Evolutionary conservation across 2,113 vertebrate species (phyloP).

Genomic region (Pollachius pollachius): DNA sequence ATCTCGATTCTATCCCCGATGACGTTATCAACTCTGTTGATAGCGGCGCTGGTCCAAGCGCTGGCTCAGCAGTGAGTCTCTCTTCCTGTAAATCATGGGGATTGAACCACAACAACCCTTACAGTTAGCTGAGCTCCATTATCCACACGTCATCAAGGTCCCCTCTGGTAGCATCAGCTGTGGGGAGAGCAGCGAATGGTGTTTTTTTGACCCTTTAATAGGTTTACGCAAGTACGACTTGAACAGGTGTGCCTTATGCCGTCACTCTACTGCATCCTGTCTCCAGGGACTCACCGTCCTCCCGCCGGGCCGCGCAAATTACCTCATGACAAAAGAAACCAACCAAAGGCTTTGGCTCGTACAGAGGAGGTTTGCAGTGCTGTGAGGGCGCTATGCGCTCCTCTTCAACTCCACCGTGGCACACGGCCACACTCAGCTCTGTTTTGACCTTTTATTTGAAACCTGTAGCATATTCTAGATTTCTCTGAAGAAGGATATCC

Average conservation of each 20-base stretch:
- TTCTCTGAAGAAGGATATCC: slow-evolving; percentile 71
- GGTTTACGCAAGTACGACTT: slow-evolving; percentile 70
- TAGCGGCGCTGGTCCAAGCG: too few relatives aligned
- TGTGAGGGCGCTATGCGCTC: slow-evolving; percentile 68
- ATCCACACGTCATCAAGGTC: too few relatives aligned
- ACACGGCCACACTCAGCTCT: slow-evolving; percentile 65
- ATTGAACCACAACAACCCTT: too few relatives aligned
- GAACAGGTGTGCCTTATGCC: slow-evolving; percentile 65
- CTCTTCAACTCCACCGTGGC: slow-evolving; percentile 65
- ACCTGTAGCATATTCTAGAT: slow-evolving; percentile 69
- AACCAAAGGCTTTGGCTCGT: slow-evolving; percentile 14
- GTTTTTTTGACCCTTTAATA: slow-evolving; percentile 41
- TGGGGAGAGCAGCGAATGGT: slow-evolving; percentile 75
- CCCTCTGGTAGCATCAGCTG: slow-evolving; percentile 58
- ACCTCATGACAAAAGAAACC: slow-evolving; percentile 30
- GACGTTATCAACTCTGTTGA: too few relatives aligned
- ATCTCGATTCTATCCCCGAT: too few relatives aligned
- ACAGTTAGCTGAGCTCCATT: too few relatives aligned
- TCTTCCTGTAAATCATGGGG: too few relatives aligned
- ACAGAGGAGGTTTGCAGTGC: slow-evolving; percentile 52
- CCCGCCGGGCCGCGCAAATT: slow-evolving; percentile 35
- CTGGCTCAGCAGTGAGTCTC: too few relatives aligned
- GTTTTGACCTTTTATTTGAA: slow-evolving; percentile 60
- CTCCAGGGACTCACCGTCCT: slow-evolving; percentile 2
- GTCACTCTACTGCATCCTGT: slow-evolving; percentile 60